A percentile compares a stretch with the other conserved stretches of the same genome.
These are phyloP conservation scores for Abscondita cerata DNA, from an alignment of 2,888 invertebrate species.

Conservation along the genomic window DNA sequence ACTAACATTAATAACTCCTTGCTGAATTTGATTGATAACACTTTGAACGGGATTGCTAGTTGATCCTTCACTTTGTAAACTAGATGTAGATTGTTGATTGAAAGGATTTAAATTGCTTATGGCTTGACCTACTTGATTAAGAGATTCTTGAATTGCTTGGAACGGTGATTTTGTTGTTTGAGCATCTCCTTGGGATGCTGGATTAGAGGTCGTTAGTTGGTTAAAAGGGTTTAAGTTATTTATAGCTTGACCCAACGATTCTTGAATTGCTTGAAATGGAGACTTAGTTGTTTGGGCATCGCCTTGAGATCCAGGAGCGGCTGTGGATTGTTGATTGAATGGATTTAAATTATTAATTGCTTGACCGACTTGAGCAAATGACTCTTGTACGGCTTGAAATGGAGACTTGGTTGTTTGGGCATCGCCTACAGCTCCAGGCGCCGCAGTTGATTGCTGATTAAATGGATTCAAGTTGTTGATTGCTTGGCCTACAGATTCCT, in stretches of 20 bases:
- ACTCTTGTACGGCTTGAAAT: conserved; percentile 29
- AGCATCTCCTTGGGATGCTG: conserved; percentile 14
- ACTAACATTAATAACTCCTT: conserved; percentile 18
- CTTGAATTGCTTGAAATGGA: conserved; percentile 34
- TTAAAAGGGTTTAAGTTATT: conserved; percentile 33
- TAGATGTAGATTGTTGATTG: conserved; percentile 7
- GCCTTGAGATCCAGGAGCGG: conserved; percentile 32
- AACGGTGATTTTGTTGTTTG: conserved; percentile 12
- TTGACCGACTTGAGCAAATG: conserved; percentile 25
- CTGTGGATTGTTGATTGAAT: conserved; percentile 32
- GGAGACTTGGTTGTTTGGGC: conserved; percentile 30
- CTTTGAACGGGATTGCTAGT: conserved; percentile 24
- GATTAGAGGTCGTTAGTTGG: conserved; percentile 12
- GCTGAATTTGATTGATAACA: conserved; percentile 29
- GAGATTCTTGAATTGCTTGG: conserved; percentile 31
- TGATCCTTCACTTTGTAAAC: conserved; percentile 8
- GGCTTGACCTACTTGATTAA: conserved; percentile 28
- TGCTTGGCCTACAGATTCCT: conserved; percentile 27
- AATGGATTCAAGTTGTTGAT: conserved; percentile 37
- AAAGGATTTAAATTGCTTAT: conserved; percentile 36
- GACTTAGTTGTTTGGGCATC: conserved; percentile 31
- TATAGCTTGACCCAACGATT: conserved; percentile 25
- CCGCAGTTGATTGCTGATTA: conserved; percentile 22
- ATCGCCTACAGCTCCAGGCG: conserved; percentile 32
- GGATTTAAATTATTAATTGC: conserved; percentile 35